Evolutionary conservation across 2,888 invertebrate genomes (phyloP), one percentile per base, ranked within the genome.

Genomic region (Netelia melanura): DNA sequence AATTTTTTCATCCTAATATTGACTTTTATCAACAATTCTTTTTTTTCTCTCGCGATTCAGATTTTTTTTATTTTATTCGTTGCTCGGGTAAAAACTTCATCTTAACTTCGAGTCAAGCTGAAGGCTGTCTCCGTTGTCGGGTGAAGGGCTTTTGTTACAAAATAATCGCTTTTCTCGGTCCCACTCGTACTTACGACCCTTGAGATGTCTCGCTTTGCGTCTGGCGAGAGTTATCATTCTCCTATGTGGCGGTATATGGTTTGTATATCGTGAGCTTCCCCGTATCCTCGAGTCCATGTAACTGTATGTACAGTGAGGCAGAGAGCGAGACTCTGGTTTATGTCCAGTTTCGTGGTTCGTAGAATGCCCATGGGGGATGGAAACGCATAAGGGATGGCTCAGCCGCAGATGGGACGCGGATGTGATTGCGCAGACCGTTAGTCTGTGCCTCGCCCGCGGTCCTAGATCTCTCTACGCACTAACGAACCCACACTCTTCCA

Each of bases 201-300:
- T 44, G 48, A 68, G 52, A 70, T 43, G 75, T 82, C 67, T 85
- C 75, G 75, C 78, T 85, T 82, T 79, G 23, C 71, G 81, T 78
- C 82, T 79, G 82, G 82, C 78, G 70, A 75, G 84, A 74, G 75
- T 82, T 85, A 85, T 79, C 71, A 71, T 85, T 82, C 82, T 79
- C 65, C 79, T 71, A 25, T 72, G 61, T 72, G 62, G 64, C 64
- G 17, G 10, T 54, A 64, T 23, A 52, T 11, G 21, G 64, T 64
- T 25, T 25, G 54, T 10, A 6, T 43, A 64, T 11, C 43, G 72
- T 56, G 56, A 44, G 65, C 44, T 10, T 80, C 61, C 30, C 61
- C 58, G 67, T 52, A 67, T 48, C 54, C n/a, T 43, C 43, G 23
- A 21, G 58, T 58, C 9, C 21, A 56, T 56, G n/a, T 21, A 56